Evolutionary conservation across 2,888 invertebrate species (phyloP), one percentile per base, ranked within the genome.

Genomic region (Oxyteleia sp.): DNA sequence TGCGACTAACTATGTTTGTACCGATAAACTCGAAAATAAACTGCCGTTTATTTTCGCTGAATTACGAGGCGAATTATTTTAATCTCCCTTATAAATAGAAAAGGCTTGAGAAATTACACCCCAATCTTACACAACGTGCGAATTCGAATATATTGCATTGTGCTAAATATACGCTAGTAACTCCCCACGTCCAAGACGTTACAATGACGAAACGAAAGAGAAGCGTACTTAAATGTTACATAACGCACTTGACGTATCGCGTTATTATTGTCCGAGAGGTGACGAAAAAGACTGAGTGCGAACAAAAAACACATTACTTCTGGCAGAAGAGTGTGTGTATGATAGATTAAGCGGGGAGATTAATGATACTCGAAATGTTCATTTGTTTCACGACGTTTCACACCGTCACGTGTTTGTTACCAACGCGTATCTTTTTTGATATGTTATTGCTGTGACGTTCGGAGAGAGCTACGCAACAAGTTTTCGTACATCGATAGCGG

Each of bases 71-170:
- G 35, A 26, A 74, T 64, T 76, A 59, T 66, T 76, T 66, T 41
- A 59, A 66, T 66, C 41, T 38, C 32, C 26, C 11, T 18, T 76
- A 76, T 76, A 51, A 76, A 76, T 68, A 76, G 68, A 43, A 68
- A 68, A 76, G 20, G 23, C 8, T 66, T 35, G 66, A 59, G 43
- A 68, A 49, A 76, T 76, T 68, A 51, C 29, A 35, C 35, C 16
- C 20, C n/a, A 4, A 35, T 51, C 59, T 76, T 68, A 13, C 68
- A 18, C 61, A 66, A 75, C 55, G 57, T 15, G 41, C 43, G 16
- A 13, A 29, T 29, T 55, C 18, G 64, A 64, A 49, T 57, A 75
- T 66, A 66, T 43, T 29, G 41, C 66, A 57, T 57, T 59, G 57
- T 57, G 57, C 66, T 66, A 75, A 75, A 66, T 75, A 51, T 66